Base-by-base conservation (phyloP, 2,888 invertebrate genomes). In the Ectobius pallidus region DNA sequence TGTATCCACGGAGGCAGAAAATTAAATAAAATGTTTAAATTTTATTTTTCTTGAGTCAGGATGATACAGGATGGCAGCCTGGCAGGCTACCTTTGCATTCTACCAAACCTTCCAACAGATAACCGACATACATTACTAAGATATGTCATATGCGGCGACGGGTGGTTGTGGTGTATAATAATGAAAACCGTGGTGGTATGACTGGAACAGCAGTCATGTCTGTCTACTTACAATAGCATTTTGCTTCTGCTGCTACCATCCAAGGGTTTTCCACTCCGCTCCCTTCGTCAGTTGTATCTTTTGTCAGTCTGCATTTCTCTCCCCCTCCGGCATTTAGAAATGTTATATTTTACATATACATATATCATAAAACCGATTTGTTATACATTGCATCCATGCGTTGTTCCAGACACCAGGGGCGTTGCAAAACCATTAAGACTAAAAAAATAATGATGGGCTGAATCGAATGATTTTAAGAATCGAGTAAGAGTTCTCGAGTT, bases 191-290 rank as follows among this genome's bases (percentile, higher is more conserved):
- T 20, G 20, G 9, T 1, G 3, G 46, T 46, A 18, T 18, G 46
- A 46, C 18, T 46, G 46, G n/a, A 20, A 4, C 52, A 52, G 25
- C 52, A 52, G 52, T 25, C 25, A 27, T 25, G 52, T 11, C 52
- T 52, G 52, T 52, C 52, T 52, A 25, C 52, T 52, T 52, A 52
- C 52, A 52, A 52, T 52, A 52, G 3, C 25, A 52, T 52, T 52
- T 52, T 52, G 25, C 52, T 25, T 52, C 52, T 52, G 22, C 46
- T 11, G 3, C 1, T 3, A 16, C 44, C 14, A 44, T 20, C 46
- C 46, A 46, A 6, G 18, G 52, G 22, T 52, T 52, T 52, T 52
- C 52, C 52, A 25, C 25, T 52, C 25, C 22, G 25, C 25, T 52
- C 52, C 52, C 52, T 52, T 14, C 25, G 22, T 25, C 52, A 22